Conservation (phyloP, 2,797 vertebrate species). For the Liasis olivaceus region DNA sequence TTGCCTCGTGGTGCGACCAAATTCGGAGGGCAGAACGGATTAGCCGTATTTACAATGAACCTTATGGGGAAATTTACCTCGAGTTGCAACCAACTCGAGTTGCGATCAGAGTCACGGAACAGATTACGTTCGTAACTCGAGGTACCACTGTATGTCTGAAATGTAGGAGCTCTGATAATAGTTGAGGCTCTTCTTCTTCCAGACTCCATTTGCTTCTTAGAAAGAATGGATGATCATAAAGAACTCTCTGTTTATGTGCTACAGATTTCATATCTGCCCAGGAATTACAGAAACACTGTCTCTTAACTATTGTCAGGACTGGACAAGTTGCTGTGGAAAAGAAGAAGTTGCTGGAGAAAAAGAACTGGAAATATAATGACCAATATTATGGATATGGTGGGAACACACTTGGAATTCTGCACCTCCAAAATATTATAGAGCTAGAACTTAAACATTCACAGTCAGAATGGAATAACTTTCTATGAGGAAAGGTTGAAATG, state of each 20-base stretch:
- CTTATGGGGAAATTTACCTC: too few species aligned
- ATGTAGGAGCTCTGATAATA: not conserved
- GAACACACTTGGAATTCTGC: not conserved
- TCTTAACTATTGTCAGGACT: not conserved
- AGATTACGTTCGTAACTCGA: too few species aligned
- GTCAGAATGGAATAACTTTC: too few species aligned
- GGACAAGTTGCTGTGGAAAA: not conserved
- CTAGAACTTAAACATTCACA: not conserved
- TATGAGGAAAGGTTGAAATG: not conserved
- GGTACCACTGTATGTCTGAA: too few species aligned
- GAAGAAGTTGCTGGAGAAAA: not conserved
- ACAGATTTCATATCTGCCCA: not conserved
- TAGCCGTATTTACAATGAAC: too few species aligned
- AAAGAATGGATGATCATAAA: not conserved
- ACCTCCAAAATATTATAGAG: not conserved
- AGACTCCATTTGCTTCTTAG: not conserved
- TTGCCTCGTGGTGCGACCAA: too few species aligned
- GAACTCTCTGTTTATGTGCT: not conserved
- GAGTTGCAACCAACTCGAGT: too few species aligned
- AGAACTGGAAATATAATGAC: not conserved
- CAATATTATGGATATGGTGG: not conserved
- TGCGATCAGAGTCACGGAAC: too few species aligned
- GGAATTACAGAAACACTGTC: not conserved
- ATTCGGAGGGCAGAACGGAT: too few species aligned
- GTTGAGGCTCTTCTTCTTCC: not conserved